Percentiles rank a stretch among this genome's conserved stretches.
Conservation (phyloP, 2,888 invertebrate genomes). For the Polymixis flavicincta region DNA sequence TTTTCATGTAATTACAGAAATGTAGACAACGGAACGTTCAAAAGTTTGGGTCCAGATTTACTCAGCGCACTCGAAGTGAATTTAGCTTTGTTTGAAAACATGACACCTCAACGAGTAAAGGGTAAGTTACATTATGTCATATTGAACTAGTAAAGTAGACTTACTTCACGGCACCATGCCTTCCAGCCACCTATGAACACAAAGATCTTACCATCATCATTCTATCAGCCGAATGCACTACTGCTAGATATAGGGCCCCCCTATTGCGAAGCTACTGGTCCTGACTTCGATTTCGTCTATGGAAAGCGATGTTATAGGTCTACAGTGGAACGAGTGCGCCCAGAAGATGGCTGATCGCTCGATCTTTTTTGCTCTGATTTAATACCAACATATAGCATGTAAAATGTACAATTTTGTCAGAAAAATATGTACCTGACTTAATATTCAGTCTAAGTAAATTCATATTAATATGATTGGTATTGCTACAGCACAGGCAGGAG, state of each 20-base stretch:
- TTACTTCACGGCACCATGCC: not conserved
- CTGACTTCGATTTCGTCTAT: not conserved
- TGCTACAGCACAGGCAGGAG: conserved; percentile 35
- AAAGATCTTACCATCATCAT: not conserved
- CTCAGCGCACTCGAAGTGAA: not conserved
- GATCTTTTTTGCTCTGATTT: no score
- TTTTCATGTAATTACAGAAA: not conserved
- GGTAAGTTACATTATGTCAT: not conserved
- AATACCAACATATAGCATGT: not conserved
- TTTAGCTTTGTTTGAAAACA: not conserved
- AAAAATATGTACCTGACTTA: not conserved
- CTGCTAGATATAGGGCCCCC: not conserved
- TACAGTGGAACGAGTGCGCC: not conserved
- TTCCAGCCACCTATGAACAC: not conserved
- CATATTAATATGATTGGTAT: conserved; percentile 1
- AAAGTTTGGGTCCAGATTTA: not conserved
- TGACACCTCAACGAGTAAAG: not conserved
- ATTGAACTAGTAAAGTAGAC: not conserved
- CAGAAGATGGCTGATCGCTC: not conserved
- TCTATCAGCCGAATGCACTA: not conserved
- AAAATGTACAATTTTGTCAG: not conserved
- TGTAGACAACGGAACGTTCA: not conserved
- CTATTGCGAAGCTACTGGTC: not conserved
- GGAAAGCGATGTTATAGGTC: not conserved
- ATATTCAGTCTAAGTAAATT: not conserved